A percentile compares a stretch with the other conserved stretches of the same genome.
Evolutionary conservation across 2,797 vertebrate species (phyloP).

Genomic region (Pantherophis alleghaniensis): DNA sequence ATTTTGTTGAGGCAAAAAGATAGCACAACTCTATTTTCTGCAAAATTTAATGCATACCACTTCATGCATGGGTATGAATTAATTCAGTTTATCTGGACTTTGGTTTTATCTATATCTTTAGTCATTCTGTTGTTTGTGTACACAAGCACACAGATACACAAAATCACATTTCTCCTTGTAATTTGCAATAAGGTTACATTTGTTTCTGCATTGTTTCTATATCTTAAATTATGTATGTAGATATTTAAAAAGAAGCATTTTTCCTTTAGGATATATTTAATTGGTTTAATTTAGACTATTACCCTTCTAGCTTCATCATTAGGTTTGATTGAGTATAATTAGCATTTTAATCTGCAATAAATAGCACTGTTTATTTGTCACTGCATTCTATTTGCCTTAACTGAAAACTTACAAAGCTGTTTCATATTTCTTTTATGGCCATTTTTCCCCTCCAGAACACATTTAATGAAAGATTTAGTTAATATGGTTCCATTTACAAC

Average conservation of each 20-base stretch:
- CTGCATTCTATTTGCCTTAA: conserved; percentile 5
- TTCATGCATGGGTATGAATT: background rate
- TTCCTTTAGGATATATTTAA: conserved; percentile 59
- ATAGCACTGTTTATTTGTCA: conserved; percentile 15
- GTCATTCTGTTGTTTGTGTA: background rate
- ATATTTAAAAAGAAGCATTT: conserved; percentile 9
- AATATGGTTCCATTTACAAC: conserved; percentile 16
- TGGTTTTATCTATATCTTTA: background rate
- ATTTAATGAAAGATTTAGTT: background rate
- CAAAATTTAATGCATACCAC: background rate
- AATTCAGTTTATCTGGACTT: background rate
- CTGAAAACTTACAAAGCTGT: conserved; percentile 30
- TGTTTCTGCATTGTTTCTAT: conserved; percentile 9
- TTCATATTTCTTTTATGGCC: conserved; percentile 3
- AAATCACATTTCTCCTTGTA: background rate
- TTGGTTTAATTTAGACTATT: conserved; percentile 50
- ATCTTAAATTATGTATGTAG: conserved; percentile 50
- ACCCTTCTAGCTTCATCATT: conserved; percentile 49
- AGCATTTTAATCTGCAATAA: conserved; percentile 54
- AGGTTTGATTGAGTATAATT: conserved; percentile 42
- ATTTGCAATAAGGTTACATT: conserved; percentile 25
- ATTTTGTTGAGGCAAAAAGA: background rate
- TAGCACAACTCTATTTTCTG: background rate
- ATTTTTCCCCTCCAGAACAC: background rate
- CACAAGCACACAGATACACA: background rate